phyloP scores from a whole-genome alignment of 2,888 invertebrate species.

The Aporophyla nigra region DNA sequence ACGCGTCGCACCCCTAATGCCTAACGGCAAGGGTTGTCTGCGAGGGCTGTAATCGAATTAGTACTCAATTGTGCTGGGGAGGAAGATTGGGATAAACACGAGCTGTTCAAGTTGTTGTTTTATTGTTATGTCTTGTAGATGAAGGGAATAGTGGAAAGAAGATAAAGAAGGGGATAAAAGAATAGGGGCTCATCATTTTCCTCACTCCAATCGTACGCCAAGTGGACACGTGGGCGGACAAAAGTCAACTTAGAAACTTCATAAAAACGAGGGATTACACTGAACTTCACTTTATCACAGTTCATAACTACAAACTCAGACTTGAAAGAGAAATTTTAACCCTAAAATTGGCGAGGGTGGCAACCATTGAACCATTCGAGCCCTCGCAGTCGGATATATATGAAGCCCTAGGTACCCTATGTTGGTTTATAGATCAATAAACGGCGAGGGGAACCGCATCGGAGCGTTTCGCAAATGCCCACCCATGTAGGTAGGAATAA shows the following conservation, averaged over 20 bases:
- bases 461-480: constrained; percentile 66
- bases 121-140: constrained; percentile 29
- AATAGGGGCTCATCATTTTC: not conserved
- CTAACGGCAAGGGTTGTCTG: constrained; percentile 80
- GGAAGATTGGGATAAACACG: constrained; percentile 14
- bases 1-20: constrained; percentile 81
- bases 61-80: constrained; percentile 50
- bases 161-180: not conserved
- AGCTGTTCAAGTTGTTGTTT: constrained; percentile 15
- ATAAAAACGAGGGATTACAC: not conserved
- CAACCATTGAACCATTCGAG: constrained; percentile 59
- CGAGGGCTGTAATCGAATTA: constrained; percentile 68
- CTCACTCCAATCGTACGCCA: not conserved
- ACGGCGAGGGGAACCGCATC: constrained; percentile 74
- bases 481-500: constrained; percentile 67
- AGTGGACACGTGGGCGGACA: not conserved
- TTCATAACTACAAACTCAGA: not conserved
- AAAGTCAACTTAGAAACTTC: not conserved
- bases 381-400: constrained; percentile 63
- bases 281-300: constrained; percentile 1
- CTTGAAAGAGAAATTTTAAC: not conserved
- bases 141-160: constrained; percentile 15
- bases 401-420: constrained; percentile 80
- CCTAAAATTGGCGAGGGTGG: constrained; percentile 48
- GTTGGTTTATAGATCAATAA: constrained; percentile 81